Percentiles rank a stretch among this genome's conserved stretches.
Evolutionary conservation across 2,797 vertebrate genomes (phyloP).

Genomic region (Prionace glauca): DNA sequence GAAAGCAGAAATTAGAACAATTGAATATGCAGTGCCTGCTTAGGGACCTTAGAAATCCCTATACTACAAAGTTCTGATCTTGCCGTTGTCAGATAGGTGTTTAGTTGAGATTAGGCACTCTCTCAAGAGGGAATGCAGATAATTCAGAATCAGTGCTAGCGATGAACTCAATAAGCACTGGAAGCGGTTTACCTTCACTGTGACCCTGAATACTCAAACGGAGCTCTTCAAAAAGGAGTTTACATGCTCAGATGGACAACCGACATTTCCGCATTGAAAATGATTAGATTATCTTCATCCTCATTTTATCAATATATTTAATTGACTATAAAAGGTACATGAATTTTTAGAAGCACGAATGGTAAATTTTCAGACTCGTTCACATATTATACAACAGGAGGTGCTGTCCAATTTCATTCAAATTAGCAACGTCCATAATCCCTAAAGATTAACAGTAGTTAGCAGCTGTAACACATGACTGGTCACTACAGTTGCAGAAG

Average conservation of each 20-base stretch:
- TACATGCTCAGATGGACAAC: background rate
- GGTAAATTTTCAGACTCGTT: background rate
- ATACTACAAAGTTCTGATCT: background rate
- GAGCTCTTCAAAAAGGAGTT: background rate
- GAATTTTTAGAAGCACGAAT: background rate
- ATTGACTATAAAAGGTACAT: background rate
- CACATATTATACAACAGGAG: background rate
- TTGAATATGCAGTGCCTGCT: no score
- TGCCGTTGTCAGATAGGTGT: background rate
- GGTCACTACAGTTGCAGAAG: background rate
- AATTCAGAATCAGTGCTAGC: background rate
- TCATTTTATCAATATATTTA: background rate
- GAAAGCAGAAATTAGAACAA: slow-evolving; percentile 39
- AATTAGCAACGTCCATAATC: background rate
- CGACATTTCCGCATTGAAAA: background rate
- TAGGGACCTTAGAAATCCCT: background rate
- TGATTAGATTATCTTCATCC: background rate
- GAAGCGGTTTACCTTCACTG: background rate
- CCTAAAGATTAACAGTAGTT: background rate
- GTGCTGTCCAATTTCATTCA: background rate
- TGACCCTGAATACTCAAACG: background rate
- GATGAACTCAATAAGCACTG: background rate
- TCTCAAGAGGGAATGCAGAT: background rate
- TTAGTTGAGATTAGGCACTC: background rate
- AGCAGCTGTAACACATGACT: background rate